Evolutionary conservation across 2,797 vertebrate genomes (phyloP).

Genomic region (Pempheris klunzingeri): DNA sequence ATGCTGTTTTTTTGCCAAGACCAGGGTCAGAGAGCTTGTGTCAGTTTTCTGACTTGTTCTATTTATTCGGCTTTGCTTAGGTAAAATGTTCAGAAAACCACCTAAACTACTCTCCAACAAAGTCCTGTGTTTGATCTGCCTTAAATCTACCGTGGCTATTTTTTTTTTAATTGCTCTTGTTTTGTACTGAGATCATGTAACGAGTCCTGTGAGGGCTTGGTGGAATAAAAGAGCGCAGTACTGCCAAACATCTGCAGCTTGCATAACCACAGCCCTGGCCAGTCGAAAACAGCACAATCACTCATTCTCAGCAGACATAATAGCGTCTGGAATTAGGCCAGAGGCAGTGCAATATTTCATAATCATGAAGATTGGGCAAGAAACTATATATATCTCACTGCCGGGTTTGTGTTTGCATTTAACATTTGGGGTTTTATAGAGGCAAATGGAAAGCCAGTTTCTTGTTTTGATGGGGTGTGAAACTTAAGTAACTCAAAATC

Average conservation of each 20-base stretch:
- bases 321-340: conserved; percentile 69
- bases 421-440: conserved; percentile 15
- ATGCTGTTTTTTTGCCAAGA: conserved; percentile 7
- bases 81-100: conserved; percentile 4
- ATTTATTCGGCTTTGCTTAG: background rate
- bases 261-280: conserved; percentile 65
- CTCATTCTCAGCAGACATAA: conserved; percentile 65
- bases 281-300: conserved; percentile 54
- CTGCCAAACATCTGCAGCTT: conserved; percentile 80
- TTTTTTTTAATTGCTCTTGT: conserved; percentile 42
- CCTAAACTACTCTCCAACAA: background rate
- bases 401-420: conserved; percentile 37
- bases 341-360: conserved; percentile 59
- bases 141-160: conserved; percentile 25
- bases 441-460: conserved; percentile 1
- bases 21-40: background rate
- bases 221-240: conserved; percentile 51
- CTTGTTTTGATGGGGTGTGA: conserved; percentile 25
- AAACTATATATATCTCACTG: conserved; percentile 2
- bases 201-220: conserved; percentile 33
- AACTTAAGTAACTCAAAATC: conserved; percentile 19
- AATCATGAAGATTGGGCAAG: conserved; percentile 43
- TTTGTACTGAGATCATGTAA: conserved; percentile 61
- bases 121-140: conserved; percentile 35
- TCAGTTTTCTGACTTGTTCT: background rate